Conservation (phyloP, 2,888 invertebrate species). For the Diarsia dahlii region DNA sequence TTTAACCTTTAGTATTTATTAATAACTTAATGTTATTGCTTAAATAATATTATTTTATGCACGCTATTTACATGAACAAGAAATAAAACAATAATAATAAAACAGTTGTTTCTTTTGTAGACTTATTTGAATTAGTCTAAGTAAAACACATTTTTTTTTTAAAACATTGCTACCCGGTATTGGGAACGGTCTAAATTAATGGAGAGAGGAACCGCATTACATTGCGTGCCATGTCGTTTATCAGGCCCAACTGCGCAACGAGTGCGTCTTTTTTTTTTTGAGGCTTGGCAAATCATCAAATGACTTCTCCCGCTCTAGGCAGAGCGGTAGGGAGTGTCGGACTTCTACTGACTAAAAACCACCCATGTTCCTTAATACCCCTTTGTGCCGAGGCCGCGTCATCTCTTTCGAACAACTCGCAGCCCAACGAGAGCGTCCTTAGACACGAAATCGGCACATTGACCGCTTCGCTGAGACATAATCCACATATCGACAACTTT, state of each 20-base stretch:
- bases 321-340: no score
- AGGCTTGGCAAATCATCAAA: no score
- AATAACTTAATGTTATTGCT: conserved; percentile 11
- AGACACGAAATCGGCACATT: not conserved
- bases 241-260: not conserved
- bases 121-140: no score
- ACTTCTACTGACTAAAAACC: no score
- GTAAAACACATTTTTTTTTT: no score
- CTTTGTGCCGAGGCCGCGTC: no score
- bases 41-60: conserved; percentile 33
- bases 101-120: conserved; percentile 18
- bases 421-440: no score
- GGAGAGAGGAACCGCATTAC: not conserved
- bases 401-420: no score
- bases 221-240: not conserved
- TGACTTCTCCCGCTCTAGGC: no score
- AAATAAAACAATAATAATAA: conserved; percentile 54
- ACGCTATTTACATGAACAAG: conserved; percentile 47
- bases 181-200: not conserved
- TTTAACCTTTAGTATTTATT: conserved; percentile 42
- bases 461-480: not conserved
- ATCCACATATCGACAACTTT: not conserved
- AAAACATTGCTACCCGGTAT: no score
- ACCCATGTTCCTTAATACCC: no score
- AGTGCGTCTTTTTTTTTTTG: no score